phyloP scores from a whole-genome alignment of 2,113 vertebrate species.

The Vulpes ferrilata region DNA sequence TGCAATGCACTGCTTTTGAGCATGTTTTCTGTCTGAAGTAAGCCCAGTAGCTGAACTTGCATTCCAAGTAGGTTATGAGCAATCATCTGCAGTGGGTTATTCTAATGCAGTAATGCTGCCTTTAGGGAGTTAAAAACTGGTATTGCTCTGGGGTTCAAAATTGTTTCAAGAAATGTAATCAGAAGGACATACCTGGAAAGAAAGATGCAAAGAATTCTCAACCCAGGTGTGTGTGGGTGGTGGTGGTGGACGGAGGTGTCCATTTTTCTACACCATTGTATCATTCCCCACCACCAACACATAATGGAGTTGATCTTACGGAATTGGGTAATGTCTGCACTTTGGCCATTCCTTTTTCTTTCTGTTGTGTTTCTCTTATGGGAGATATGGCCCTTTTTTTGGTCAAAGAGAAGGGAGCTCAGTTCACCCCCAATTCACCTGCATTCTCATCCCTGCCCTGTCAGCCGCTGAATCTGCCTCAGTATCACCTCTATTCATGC shows the following conservation, averaged over 20 bases:
- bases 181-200: background rate
- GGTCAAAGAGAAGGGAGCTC: background rate
- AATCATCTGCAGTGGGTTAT: background rate
- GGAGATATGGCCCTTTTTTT: background rate
- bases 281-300: background rate
- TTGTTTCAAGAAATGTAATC: background rate
- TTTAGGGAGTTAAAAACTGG: background rate
- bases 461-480: background rate
- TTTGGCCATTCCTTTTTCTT: background rate
- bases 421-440: background rate
- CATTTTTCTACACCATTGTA: background rate
- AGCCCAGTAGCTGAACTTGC: background rate
- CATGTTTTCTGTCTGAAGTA: background rate
- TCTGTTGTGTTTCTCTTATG: background rate
- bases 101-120: background rate
- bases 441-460: background rate
- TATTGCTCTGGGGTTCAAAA: background rate
- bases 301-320: background rate
- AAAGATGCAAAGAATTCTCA: background rate
- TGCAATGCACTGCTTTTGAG: background rate
- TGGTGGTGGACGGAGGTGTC: background rate
- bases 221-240: too few species aligned
- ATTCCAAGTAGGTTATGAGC: background rate
- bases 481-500: background rate
- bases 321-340: background rate